Percentiles rank a stretch among this genome's conserved stretches.
These are phyloP conservation scores for Incurvaria masculella DNA, from an alignment of 2,888 invertebrate genomes.

Conservation along the genomic window DNA sequence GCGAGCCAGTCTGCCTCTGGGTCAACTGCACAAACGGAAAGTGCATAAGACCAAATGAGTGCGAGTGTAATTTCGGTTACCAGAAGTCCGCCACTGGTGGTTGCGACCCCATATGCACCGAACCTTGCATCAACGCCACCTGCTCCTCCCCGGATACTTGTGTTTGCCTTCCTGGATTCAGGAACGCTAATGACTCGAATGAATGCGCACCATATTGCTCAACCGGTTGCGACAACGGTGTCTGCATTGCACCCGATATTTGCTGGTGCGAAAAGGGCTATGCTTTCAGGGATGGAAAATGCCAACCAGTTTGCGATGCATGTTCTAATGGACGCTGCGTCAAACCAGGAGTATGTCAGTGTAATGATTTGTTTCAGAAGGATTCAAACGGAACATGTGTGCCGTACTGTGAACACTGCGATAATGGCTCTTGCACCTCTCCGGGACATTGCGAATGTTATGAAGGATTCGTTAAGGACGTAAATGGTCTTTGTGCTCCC, in stretches of 20 bases:
- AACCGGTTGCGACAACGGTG: constrained; percentile 21
- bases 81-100: constrained; percentile 7
- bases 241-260: constrained; percentile 20
- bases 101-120: constrained; percentile 40
- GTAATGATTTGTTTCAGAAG: constrained; percentile 21
- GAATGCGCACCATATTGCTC: constrained; percentile 23
- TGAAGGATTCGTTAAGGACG: constrained; percentile 1
- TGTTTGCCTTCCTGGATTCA: constrained; percentile 38
- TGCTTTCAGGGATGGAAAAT: constrained; percentile 10
- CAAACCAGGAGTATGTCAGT: constrained; percentile 28
- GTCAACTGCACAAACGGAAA: constrained; percentile 26
- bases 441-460: constrained; percentile 16
- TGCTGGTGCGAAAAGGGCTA: constrained; percentile 16
- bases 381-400: constrained; percentile 1
- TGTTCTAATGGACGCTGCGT: constrained; percentile 23
- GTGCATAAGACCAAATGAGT: constrained; percentile 4
- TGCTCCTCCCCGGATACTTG: constrained; percentile 48
- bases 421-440: constrained; percentile 21
- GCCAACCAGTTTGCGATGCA: constrained; percentile 17
- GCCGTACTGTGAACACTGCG: constrained; percentile 6
- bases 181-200: constrained; percentile 13
- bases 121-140: constrained; percentile 44
- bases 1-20: constrained; percentile 25
- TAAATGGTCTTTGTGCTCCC: constrained; percentile 10
- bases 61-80: neutral